Evolutionary conservation across 1,140 invertebrate genomes (phyloP).

Genomic region (Drosophila paulistorum): DNA sequence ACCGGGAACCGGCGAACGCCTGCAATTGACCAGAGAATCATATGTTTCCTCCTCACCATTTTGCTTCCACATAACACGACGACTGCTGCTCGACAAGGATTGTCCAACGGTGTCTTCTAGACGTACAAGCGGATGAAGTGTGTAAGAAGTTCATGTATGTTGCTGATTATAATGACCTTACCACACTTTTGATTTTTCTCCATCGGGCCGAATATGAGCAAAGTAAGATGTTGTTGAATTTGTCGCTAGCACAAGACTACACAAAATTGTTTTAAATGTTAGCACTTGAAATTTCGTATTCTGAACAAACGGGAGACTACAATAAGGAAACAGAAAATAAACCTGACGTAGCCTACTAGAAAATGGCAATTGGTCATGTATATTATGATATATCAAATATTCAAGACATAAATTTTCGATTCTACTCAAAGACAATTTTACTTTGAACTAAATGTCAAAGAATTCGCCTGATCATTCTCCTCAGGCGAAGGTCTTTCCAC

Average conservation of each 20-base stretch:
- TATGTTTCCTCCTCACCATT: slow-evolving; percentile 55
- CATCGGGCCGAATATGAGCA: slow-evolving; percentile 28
- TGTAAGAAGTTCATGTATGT: not conserved
- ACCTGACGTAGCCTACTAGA: not conserved
- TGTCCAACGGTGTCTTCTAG: slow-evolving; percentile 37
- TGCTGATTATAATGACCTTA: slow-evolving; percentile 1
- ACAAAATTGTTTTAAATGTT: slow-evolving; percentile 23
- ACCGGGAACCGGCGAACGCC: slow-evolving; percentile 7
- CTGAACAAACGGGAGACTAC: not conserved
- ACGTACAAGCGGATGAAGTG: not conserved
- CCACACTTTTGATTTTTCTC: slow-evolving; percentile 58
- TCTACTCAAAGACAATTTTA: not conserved
- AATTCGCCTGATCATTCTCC: not conserved
- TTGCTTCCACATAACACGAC: slow-evolving; percentile 69
- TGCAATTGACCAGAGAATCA: slow-evolving; percentile 62
- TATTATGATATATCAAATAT: not conserved
- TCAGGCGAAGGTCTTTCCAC: slow-evolving; percentile 6
- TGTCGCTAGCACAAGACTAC: not conserved
- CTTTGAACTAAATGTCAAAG: not conserved
- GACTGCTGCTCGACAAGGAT: slow-evolving; percentile 51
- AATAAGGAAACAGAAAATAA: not conserved
- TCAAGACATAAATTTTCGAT: not conserved
- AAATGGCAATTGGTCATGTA: not conserved
- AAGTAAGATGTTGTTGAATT: slow-evolving; percentile 26
- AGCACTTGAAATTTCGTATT: slow-evolving; percentile 27